Percentiles rank a stretch among this genome's conserved stretches.
phyloP scores from a whole-genome alignment of 1,140 invertebrate species.

The Zophobas morio region DNA sequence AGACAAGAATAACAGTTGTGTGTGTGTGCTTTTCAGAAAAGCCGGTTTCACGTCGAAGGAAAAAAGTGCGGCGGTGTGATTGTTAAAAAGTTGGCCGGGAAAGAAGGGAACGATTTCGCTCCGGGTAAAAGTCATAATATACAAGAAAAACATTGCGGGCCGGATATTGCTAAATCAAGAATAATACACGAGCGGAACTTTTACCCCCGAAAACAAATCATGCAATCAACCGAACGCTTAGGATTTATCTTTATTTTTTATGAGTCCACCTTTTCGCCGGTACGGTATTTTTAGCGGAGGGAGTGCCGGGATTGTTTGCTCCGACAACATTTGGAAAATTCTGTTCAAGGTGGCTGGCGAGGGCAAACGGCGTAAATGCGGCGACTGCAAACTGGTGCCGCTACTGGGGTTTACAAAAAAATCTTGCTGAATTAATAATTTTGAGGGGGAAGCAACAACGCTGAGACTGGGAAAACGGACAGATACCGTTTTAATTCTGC shows the following conservation, averaged over 20 bases:
- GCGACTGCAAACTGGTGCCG: too few relatives aligned
- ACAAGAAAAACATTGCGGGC: constrained; percentile 39
- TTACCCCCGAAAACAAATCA: constrained; percentile 37
- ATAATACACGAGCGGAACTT: constrained; percentile 40
- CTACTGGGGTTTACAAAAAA: too few relatives aligned
- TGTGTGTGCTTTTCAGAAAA: background rate
- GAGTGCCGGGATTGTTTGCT: constrained; percentile 37
- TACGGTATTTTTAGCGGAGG: constrained; percentile 25
- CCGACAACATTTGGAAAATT: constrained; percentile 12
- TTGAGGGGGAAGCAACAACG: too few relatives aligned
- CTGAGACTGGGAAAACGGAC: too few relatives aligned
- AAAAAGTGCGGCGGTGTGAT: background rate
- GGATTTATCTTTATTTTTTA: constrained; percentile 43
- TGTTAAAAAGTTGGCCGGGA: constrained; percentile 17
- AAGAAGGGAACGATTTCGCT: constrained; percentile 21
- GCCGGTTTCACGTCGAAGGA: background rate
- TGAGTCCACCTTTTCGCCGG: constrained; percentile 24
- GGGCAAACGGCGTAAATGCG: too few relatives aligned
- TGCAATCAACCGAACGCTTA: constrained; percentile 41
- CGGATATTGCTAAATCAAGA: constrained; percentile 42
- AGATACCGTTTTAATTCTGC: too few relatives aligned
- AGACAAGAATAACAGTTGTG: background rate
- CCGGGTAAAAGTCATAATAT: constrained; percentile 35
- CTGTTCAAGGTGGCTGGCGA: background rate
- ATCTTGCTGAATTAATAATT: too few relatives aligned